Base-by-base conservation (phyloP, 2,113 vertebrate genomes). In the Helogale parvula region DNA sequence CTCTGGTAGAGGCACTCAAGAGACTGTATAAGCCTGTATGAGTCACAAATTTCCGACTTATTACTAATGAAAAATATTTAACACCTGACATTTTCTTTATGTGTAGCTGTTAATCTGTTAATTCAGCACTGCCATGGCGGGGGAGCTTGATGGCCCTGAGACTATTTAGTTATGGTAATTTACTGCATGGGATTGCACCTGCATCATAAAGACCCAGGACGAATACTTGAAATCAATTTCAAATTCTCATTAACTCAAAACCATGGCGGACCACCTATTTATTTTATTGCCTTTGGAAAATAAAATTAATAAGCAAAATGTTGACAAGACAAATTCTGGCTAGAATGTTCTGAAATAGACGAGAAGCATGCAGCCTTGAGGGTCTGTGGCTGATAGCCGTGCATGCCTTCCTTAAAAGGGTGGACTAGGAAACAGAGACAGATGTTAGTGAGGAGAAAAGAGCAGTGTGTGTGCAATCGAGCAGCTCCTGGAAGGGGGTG, bases 41-140 rank as follows among this genome's bases (percentile, higher is more conserved):
- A 93, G 87, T 71, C 66, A 31, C 69, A 93, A 50, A 90, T 96
- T 96, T 90, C 83, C 33, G 87, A 88, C 50, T 76, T 96, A 94
- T 29, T 76, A 65, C 57, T 93, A 94, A 93, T 84, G 82, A 96
- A 95, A 96, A 94, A 66, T 90, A 96, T 35, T 90, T 94, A 96
- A 69, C 76, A 92, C 21, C 63, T 97, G 94, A 71, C 90, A 93
- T 94, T 93, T 96, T 86, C 93, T 74, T 98, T 79, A 83, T 7
- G n/a, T 66, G 31, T 60, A 54, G 87, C 79, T 79, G 38, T 96
- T 94, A 80, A 94, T 91, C 86, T 92, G 47, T 87, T 96, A 93
- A 95, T 93, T 89, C 74, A 89, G 85, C 85, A 66, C 69, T 31
- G 66, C 74, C 57, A 68, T 2, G 57, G 72, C 41, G 19, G 35